These are phyloP conservation scores for Myiotriccus ornatus DNA, from an alignment of 2,797 vertebrate species.

Conservation along the genomic window DNA sequence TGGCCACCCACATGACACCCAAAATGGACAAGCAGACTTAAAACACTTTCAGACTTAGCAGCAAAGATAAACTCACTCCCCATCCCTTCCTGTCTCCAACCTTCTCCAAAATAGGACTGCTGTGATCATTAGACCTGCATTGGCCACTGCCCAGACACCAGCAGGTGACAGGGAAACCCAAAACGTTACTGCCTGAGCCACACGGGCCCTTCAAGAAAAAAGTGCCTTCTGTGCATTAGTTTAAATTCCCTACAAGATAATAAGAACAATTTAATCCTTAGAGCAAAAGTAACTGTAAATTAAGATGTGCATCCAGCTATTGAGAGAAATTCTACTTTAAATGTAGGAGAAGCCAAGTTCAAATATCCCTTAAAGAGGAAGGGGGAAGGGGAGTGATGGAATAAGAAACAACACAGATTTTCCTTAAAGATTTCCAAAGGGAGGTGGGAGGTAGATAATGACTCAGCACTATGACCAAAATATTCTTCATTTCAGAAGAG, in stretches of 20 bases:
- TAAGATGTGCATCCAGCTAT: neutral
- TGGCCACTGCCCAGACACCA: neutral
- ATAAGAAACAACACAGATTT: neutral
- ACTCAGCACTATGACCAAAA: neutral
- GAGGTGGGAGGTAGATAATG: neutral
- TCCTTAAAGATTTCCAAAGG: neutral
- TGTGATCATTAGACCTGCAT: neutral
- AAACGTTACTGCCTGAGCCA: neutral
- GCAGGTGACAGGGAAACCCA: neutral
- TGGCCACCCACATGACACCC: no score
- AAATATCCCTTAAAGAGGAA: neutral
- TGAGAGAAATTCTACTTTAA: neutral
- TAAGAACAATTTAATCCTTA: neutral
- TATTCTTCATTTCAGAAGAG: neutral
- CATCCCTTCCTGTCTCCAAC: no score
- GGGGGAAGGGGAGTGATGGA: accelerated
- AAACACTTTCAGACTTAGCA: no score
- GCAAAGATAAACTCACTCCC: no score
- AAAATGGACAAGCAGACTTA: no score
- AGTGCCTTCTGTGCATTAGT: neutral
- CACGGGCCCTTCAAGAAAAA: neutral
- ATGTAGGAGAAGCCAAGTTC: neutral
- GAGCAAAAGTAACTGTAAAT: neutral
- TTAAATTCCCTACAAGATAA: neutral
- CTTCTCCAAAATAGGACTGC: no score